Base-by-base conservation (phyloP, 2,797 vertebrate genomes). In the Meriones psammophilus region DNA sequence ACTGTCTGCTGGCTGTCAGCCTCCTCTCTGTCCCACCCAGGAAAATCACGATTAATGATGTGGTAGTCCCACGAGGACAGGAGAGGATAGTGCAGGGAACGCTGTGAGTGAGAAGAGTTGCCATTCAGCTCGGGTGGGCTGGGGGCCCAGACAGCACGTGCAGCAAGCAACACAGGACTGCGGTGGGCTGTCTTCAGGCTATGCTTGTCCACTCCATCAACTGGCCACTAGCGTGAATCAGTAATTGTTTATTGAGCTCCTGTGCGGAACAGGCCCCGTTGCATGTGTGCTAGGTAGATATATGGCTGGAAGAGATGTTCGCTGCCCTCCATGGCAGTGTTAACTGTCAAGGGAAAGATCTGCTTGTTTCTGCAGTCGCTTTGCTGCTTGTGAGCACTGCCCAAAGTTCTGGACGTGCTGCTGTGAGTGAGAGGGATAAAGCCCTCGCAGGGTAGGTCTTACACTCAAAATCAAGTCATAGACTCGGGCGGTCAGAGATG, bases 11-110 rank as follows among this genome's bases (percentile, higher is more conserved):
- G 56, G 46, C 88, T 91, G 66, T 92, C 96, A 96, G 69, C 95
- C 30, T 94, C 78, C 39, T 83, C 58, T 91, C n/a, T 0, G 2
- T 36, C 88, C 66, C 80, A 86, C 77, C 69, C 18, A n/a, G 80
- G 80, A 28, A 97, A 94, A 93, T 92, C 42, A 88, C 4, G 28
- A 69, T 95, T 80, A 86, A 96, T 96, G 80, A 69, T 60, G 26
- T 33, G 33, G n/a, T 74, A 50, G 30, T 50, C 30, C 26, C 74
- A 0, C 30, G 79, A 83, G 33, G 64, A 86, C 2, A 14, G 86
- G 62, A 68, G 73, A 30, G 68, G 88, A n/a, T 5, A 84, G 50
- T 3, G 0, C 50, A 77, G 71, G 33, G 66, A 39, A 66, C 9
- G 0, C 42, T 26, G 50, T 60, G 66, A 36, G 8, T 76, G 71